Evolutionary conservation across 1,140 invertebrate species (phyloP).

Genomic region (Orius insidiosus): DNA sequence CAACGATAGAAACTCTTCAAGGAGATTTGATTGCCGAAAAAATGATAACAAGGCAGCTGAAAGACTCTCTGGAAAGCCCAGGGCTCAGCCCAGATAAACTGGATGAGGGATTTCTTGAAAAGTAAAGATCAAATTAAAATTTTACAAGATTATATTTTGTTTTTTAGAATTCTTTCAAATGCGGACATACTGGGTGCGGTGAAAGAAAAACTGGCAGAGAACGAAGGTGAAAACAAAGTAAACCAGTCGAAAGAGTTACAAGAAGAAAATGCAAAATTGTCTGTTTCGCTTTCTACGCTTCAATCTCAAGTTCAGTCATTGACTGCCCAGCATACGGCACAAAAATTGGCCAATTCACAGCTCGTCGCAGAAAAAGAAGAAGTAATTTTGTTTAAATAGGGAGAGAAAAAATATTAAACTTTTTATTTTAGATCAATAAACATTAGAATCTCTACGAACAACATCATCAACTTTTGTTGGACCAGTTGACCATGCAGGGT

Average conservation of each 20-base stretch:
- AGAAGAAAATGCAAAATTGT: slow-evolving; percentile 44
- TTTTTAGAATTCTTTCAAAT: slow-evolving; percentile 21
- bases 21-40: slow-evolving; percentile 79
- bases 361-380: slow-evolving; percentile 73
- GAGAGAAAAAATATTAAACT: slow-evolving; percentile 1
- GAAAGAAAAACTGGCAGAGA: slow-evolving; percentile 17
- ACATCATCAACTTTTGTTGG: slow-evolving; percentile 55
- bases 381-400: slow-evolving; percentile 31
- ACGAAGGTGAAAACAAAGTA: slow-evolving; percentile 1
- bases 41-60: slow-evolving; percentile 28
- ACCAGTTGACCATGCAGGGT: slow-evolving; percentile 68
- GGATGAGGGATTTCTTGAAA: slow-evolving; percentile 12
- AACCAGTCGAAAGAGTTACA: slow-evolving; percentile 1
- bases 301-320: slow-evolving; percentile 72
- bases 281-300: slow-evolving; percentile 75
- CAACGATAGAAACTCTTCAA: slow-evolving; percentile 69
- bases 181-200: slow-evolving; percentile 22
- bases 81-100: slow-evolving; percentile 40
- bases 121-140: slow-evolving; percentile 36
- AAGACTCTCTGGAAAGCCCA: slow-evolving; percentile 52
- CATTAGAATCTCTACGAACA: slow-evolving; percentile 34
- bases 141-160: slow-evolving; percentile 41
- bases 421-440: slow-evolving; percentile 36
- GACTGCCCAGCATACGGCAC: slow-evolving; percentile 60
- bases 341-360: slow-evolving; percentile 69